Percentiles rank a stretch among this genome's conserved stretches.
Evolutionary conservation across 37 sponge, comb jelly and placozoan genomes (phyloP).

Genomic region (Beroe forskalii): DNA sequence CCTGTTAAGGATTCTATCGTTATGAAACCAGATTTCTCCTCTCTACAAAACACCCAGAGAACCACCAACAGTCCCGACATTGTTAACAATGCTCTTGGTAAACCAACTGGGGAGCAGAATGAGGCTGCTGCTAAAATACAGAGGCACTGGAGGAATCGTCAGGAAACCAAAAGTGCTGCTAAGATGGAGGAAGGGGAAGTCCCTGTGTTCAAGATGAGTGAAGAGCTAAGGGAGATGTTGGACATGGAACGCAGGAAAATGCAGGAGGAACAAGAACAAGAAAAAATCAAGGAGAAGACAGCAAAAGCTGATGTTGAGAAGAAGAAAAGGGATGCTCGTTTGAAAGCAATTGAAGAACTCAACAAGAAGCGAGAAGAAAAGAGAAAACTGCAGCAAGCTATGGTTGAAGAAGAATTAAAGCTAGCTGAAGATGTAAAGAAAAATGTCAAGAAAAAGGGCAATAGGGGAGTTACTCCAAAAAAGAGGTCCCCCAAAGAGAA

Average conservation of each 20-base stretch:
- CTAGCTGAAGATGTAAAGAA: not conserved
- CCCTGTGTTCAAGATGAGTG: conserved; percentile 4
- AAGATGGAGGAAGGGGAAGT: not conserved
- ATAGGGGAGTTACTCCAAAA: conserved; percentile 35
- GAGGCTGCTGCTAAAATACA: conserved; percentile 43
- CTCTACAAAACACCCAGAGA: not conserved
- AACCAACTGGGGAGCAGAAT: not conserved
- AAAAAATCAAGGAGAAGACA: not conserved
- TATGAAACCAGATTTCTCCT: conserved; percentile 48
- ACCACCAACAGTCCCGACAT: not conserved
- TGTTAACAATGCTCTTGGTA: not conserved
- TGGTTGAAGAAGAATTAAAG: conserved; percentile 76
- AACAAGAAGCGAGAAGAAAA: conserved; percentile 83
- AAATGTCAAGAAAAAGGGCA: not conserved
- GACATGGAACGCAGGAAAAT: conserved; percentile 20
- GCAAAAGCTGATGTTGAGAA: conserved; percentile 16
- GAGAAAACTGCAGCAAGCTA: conserved; percentile 67
- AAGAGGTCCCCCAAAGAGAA: not conserved
- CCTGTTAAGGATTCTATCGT: conserved; percentile 60
- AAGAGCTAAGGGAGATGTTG: conserved; percentile 45
- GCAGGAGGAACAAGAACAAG: conserved; percentile 22
- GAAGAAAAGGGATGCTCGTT: conserved; percentile 67
- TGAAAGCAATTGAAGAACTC: conserved; percentile 77
- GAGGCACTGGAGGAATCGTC: not conserved
- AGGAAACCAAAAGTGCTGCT: not conserved